A percentile compares a stretch with the other conserved stretches of the same genome.
phyloP scores from a whole-genome alignment of 2,113 vertebrate species.

The Sphyrna mokarran region DNA sequence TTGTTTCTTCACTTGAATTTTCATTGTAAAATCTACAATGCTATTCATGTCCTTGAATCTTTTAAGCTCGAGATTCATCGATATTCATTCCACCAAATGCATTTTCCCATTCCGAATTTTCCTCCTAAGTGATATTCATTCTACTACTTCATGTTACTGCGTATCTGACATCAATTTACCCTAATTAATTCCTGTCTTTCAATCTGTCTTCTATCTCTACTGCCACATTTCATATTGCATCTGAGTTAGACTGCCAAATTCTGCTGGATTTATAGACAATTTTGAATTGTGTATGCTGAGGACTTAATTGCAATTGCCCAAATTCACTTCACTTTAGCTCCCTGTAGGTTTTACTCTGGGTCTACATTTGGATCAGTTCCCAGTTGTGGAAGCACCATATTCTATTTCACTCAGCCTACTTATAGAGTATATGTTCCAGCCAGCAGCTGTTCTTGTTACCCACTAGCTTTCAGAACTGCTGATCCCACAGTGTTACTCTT shows the following conservation, averaged over 20 bases:
- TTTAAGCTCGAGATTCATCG: background rate
- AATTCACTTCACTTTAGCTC: background rate
- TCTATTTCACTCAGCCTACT: no score
- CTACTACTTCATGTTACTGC: background rate
- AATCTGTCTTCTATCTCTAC: background rate
- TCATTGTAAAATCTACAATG: background rate
- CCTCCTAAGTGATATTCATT: background rate
- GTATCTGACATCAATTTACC: background rate
- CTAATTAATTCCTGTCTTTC: background rate
- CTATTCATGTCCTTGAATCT: background rate
- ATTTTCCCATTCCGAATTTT: background rate
- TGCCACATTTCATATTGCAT: background rate
- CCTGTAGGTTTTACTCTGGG: background rate
- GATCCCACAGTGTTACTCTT: no score
- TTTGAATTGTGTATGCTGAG: background rate
- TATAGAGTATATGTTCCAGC: no score
- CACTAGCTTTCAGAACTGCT: no score
- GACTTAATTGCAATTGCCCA: background rate
- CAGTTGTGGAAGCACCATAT: background rate
- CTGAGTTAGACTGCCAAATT: background rate
- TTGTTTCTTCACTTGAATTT: background rate
- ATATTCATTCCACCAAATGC: background rate
- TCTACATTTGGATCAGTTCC: background rate
- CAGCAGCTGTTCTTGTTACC: no score
- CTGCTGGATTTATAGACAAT: background rate